Evolutionary conservation across 64 coral and sea anemone species (phyloP).

Genomic region (Stichodactyla mertensii): DNA sequence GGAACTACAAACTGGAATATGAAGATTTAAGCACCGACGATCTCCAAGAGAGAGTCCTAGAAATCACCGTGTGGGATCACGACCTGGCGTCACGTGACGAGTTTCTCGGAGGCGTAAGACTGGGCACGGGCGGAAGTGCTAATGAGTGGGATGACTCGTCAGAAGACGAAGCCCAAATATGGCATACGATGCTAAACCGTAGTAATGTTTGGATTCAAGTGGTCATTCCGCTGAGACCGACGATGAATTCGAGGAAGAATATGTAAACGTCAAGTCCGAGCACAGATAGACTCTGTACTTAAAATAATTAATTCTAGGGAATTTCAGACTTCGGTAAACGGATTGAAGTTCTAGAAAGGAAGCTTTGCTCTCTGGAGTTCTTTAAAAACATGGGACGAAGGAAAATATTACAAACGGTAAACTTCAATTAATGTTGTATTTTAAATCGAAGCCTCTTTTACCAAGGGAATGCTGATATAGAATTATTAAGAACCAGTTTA

Average conservation of each 20-base stretch:
- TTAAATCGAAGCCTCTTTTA: no score
- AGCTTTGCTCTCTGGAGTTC: no score
- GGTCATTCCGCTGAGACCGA: slow-evolving; percentile 59
- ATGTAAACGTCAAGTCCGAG: background rate
- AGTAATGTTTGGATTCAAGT: slow-evolving; percentile 90
- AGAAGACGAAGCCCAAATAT: slow-evolving; percentile 86
- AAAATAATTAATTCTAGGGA: no score
- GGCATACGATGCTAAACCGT: slow-evolving; percentile 80
- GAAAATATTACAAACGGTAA: no score
- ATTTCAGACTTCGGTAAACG: no score
- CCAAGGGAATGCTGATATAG: no score
- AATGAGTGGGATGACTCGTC: slow-evolving; percentile 88
- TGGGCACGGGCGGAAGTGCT: slow-evolving; percentile 71
- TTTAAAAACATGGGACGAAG: no score
- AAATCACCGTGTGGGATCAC: slow-evolving; percentile 80
- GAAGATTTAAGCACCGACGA: slow-evolving; percentile 74
- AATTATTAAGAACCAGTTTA: no score
- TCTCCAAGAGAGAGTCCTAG: slow-evolving; percentile 63
- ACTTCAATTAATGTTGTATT: no score
- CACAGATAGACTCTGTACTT: no score
- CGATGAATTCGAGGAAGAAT: slow-evolving; percentile 48
- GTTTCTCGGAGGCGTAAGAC: slow-evolving; percentile 85
- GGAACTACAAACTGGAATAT: slow-evolving; percentile 90
- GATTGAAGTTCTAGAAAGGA: no score
- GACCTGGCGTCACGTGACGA: slow-evolving; percentile 81